Conservation (phyloP, 2,888 invertebrate species). For the Bedellia somnulentella region DNA sequence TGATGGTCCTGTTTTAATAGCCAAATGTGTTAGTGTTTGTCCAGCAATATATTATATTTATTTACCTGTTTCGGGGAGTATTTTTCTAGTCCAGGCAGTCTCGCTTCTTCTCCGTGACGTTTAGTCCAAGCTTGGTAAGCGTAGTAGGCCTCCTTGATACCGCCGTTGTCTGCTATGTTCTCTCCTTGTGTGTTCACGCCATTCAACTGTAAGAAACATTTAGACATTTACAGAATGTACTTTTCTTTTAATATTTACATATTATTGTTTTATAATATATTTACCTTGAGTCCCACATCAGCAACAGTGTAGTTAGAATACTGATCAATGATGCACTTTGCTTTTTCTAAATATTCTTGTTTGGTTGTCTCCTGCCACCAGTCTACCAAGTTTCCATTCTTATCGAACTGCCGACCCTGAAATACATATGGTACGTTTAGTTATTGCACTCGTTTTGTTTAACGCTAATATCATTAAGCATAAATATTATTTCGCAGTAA, state of each 20-base stretch:
- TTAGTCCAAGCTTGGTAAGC: constrained; percentile 78
- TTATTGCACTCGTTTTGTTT: too few species aligned
- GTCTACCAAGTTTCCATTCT: constrained; percentile 85
- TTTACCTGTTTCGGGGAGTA: constrained; percentile 66
- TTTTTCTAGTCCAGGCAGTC: constrained; percentile 70
- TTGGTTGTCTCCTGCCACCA: constrained; percentile 92
- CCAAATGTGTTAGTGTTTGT: too few species aligned
- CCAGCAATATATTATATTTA: too few species aligned
- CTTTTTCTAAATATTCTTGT: constrained; percentile 77
- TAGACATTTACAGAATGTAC: too few species aligned
- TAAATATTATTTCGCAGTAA: too few species aligned
- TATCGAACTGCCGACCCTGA: constrained; percentile 87
- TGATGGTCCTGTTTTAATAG: too few species aligned
- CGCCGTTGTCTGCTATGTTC: constrained; percentile 94
- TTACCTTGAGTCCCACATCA: constrained; percentile 73
- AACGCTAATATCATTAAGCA: too few species aligned
- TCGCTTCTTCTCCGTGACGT: constrained; percentile 65
- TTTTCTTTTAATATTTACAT: too few species aligned
- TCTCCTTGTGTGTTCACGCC: constrained; percentile 92
- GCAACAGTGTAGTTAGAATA: constrained; percentile 88
- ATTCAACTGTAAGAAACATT: constrained; percentile 76
- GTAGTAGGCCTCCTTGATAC: constrained; percentile 86
- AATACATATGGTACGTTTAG: too few species aligned
- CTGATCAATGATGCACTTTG: constrained; percentile 90
- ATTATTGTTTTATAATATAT: constrained; percentile 14